A percentile compares a stretch with the other conserved stretches of the same genome.
phyloP scores from a whole-genome alignment of 2,797 vertebrate species.

The Macroramphosus scolopax region DNA sequence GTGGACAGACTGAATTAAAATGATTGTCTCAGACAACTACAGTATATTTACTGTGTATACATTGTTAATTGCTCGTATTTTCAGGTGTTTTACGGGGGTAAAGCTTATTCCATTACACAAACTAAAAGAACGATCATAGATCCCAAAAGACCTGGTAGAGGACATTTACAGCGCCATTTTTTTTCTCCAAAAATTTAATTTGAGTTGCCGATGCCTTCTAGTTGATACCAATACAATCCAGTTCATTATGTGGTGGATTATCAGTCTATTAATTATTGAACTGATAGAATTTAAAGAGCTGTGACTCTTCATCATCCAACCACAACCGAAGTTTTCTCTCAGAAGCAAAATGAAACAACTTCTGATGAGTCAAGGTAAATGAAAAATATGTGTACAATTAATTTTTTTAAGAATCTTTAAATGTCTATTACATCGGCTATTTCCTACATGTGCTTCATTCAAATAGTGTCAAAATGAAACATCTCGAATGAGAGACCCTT shows the following conservation, averaged over 20 bases:
- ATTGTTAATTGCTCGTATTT: conserved; percentile 3
- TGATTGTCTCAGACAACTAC: too few species aligned
- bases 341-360: conserved; percentile 38
- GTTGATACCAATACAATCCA: conserved; percentile 30
- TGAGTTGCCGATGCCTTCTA: conserved; percentile 37
- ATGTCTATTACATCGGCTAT: too few species aligned
- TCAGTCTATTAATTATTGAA: not conserved
- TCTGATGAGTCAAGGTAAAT: conserved; percentile 65
- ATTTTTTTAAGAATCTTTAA: conserved; percentile 4
- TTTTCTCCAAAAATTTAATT: conserved; percentile 26
- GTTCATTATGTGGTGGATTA: conserved; percentile 50
- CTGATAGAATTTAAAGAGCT: not conserved
- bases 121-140: conserved; percentile 6
- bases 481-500: conserved; percentile 40
- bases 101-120: too few species aligned
- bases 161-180: conserved; percentile 25
- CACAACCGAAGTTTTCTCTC: conserved; percentile 44
- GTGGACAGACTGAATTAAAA: too few species aligned
- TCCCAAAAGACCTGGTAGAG: conserved; percentile 3
- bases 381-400: not conserved
- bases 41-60: too few species aligned
- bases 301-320: conserved; percentile 20
- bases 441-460: conserved; percentile 3
- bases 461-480: conserved; percentile 27
- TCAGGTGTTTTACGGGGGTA: conserved; percentile 29